Percentiles rank a stretch among this genome's conserved stretches.
phyloP scores from a whole-genome alignment of 2,113 vertebrate genomes.

The Brachypteracias leptosomus region DNA sequence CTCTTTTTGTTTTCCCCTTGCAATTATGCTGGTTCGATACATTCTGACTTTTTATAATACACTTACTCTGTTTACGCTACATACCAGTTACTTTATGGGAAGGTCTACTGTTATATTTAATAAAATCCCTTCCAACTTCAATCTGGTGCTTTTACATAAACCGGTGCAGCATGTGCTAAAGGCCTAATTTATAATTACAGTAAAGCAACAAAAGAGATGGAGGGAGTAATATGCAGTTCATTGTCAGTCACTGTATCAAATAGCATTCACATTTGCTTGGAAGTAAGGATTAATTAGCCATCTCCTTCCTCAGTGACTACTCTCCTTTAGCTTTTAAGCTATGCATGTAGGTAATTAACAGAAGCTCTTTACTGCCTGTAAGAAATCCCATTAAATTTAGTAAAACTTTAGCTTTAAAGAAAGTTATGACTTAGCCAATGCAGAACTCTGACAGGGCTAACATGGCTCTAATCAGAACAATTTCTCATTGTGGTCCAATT shows the following conservation, averaged over 20 bases:
- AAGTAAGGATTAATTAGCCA: background rate
- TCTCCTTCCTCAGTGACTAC: background rate
- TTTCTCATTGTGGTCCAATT: background rate
- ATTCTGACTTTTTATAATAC: background rate
- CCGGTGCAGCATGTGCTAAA: background rate
- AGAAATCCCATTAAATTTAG: background rate
- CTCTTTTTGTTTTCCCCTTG: background rate
- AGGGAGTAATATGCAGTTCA: background rate
- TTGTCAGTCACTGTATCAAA: background rate
- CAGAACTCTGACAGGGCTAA: background rate
- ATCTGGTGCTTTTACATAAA: conserved; percentile 24
- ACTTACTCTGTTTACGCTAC: background rate
- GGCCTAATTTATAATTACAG: background rate
- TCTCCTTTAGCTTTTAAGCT: background rate
- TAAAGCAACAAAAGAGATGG: background rate
- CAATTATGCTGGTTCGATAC: background rate
- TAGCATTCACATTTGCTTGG: background rate
- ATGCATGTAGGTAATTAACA: background rate
- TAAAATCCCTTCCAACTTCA: conserved; percentile 21
- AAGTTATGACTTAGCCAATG: background rate
- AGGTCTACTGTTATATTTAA: conserved; percentile 15
- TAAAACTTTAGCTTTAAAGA: background rate
- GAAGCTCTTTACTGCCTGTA: background rate
- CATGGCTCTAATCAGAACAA: background rate
- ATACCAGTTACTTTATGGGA: conserved; percentile 24